Evolutionary conservation across 2,888 invertebrate genomes (phyloP), one percentile per base, ranked within the genome.

Genomic region (Stomorhina lunata): DNA sequence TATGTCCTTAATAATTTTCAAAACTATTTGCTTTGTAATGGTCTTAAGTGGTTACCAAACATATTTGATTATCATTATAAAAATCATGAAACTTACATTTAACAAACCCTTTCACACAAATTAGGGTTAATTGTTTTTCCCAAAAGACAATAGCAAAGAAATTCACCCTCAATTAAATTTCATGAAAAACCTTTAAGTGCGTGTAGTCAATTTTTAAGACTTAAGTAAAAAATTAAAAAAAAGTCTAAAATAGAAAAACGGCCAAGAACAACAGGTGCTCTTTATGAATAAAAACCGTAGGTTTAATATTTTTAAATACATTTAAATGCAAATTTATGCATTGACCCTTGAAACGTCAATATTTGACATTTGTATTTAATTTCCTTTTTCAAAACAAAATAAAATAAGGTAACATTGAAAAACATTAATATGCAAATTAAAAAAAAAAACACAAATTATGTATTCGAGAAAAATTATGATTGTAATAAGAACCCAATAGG

Each of bases 341-440:
- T 34, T 81, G 85, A 85, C 85, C 85, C 85, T 84, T 85, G 29
- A 84, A 85, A 84, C 81, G 82, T 84, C 85, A 84, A 85, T 85
- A 85, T 84, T 83, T 85, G 85, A 85, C 85, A 84, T 85, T 85
- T 85, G 85, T 81, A 80, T 85, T 85, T 76, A 83, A 84, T 82
- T 76, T 79, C 79, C 82, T 17, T 59, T 40, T 73, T 75, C 43
- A n/a, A 29, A 22, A 69, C 15, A 45, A 37, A n/a, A n/a, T n/a
- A n/a, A 78, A 82, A 59, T 65, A 69, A 79, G 82, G 82, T 78
- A 82, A 82, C 82, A 82, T 82, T 79, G 79, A 82, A 78, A 81
- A 63, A 61, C 34, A 15, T 40, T 65, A 22, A 76, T 43, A 68
- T 50, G 43, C n/a, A 32, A 59, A 57, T 20, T 9, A 43, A n/a